Base-by-base conservation (phyloP, 2,113 vertebrate genomes). In the Motacilla alba region DNA sequence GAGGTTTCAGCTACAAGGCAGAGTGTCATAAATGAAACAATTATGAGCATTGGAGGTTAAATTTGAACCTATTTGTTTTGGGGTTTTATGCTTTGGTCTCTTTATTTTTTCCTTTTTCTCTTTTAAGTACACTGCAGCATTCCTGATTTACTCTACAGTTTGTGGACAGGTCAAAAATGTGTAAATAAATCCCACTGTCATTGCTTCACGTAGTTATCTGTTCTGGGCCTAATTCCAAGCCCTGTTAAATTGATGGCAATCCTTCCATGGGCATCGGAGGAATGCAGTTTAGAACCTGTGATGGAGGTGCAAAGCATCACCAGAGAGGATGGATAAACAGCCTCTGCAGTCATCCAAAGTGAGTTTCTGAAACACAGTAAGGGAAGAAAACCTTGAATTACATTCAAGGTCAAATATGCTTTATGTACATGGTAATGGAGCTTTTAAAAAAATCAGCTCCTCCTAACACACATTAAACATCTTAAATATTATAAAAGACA, bases 221-320 rank as follows among this genome's bases (percentile, higher is more conserved):
- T 80, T 80, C 87, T 88, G 79, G 88, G 88, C 76, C 68, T 56
- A 83, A 83, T 93, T 91, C 93, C 93, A 96, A 94, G 60, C 33
- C 31, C 68, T 37, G 83, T 87, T 93, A 89, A 89, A 72, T 35
- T 11, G 10, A 81, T 90, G 64, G 79, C 64, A 93, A 63, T 69
- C 47, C 39, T 92, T 74, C 73, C 59, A 44, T 22, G 86, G 59
- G 60, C 79, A 80, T 70, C 1, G 9, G 37, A 79, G 33, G 7
- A 50, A 2, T 87, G 62, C 56, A 82, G 60, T 74, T 92, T 70
- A 80, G 70, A 80, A 72, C 37, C 81, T 69, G 11, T 50, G 76
- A 81, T 47, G 26, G 73, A 90, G 41, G 53, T 92, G 73, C 41
- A 95, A 95, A 81, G 58, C 53, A 74, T 47, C 59, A 26, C 13